Percentiles rank a stretch among this genome's conserved stretches.
Conservation (phyloP, 2,113 vertebrate genomes). For the Elephas maximus region DNA sequence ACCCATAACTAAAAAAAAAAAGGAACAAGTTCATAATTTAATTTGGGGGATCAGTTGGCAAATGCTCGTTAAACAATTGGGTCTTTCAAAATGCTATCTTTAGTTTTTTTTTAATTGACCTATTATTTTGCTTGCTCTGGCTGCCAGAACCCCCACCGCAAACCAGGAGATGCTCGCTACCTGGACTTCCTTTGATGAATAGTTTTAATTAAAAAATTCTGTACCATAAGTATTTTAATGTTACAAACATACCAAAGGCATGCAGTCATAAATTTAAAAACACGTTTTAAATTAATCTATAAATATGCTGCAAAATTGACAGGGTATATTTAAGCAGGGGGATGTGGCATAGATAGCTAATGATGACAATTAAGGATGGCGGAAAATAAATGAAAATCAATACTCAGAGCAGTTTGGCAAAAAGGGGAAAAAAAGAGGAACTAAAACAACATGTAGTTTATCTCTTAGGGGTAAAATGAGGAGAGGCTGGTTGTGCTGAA, state of each 20-base stretch:
- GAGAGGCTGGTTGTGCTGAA: constrained; percentile 80
- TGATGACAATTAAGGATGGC: constrained; percentile 91
- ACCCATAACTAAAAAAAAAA: constrained; percentile 75
- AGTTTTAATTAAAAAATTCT: constrained; percentile 95
- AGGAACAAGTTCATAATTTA: constrained; percentile 75
- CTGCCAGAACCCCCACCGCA: constrained; percentile 90
- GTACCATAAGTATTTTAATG: constrained; percentile 94
- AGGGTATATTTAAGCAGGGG: constrained; percentile 89
- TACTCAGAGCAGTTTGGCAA: constrained; percentile 87
- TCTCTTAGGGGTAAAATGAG: constrained; percentile 86
- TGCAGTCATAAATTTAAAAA: constrained; percentile 91
- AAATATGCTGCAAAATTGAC: constrained; percentile 91
- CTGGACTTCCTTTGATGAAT: constrained; percentile 93
- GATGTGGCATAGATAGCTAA: constrained; percentile 88
- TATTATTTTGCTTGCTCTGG: constrained; percentile 91
- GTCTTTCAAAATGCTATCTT: constrained; percentile 90
- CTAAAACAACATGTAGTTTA: constrained; percentile 86
- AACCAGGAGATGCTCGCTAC: constrained; percentile 90
- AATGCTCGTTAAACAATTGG: constrained; percentile 84
- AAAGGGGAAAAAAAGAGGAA: constrained; percentile 81
- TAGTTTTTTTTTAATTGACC: constrained; percentile 91
- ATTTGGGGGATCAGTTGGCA: constrained; percentile 82
- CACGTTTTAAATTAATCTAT: constrained; percentile 92
- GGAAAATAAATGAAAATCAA: constrained; percentile 92
- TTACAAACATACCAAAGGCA: constrained; percentile 93